Evolutionary conservation across 2,888 invertebrate species (phyloP), one percentile per base, ranked within the genome.

Genomic region (Sepiola atlantica): DNA sequence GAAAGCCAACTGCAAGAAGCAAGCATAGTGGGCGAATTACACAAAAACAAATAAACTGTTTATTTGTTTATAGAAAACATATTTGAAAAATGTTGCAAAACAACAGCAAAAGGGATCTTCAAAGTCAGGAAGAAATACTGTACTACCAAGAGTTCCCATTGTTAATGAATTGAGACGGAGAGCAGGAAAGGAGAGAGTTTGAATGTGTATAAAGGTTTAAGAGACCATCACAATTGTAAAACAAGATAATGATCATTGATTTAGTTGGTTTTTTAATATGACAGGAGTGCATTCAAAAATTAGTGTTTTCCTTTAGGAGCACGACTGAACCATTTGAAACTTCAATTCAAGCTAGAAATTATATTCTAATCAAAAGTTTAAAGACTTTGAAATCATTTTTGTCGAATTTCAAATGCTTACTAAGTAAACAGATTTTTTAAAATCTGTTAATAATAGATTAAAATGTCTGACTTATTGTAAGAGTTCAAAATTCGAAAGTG

Each of bases 1-100:
- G 92, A 45, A 92, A 92, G 92, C 92, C 54, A 92, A 92, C 54
- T 24, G 92, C 92, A 92, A 92, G 35, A 92, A 92, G 92, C 92
- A 92, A 92, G 92, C 92, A 45, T 8, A 28, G 92, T 92, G 92
- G 35, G 45, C 54, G 45, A 77, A 77, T 77, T 77, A 77, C 77
- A 92, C 92, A 92, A 92, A 35, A 91, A 45, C 28, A n/a, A n/a
- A n/a, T 14, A 32, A 32, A 32, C 77, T 77, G 32, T 16, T 32
- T 14, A 77, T 32, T n/a, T 77, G 77, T 77, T 77, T 77, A 77
- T 77, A 1, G 77, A 35, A 92, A 92, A 28, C 35, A 91, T 45
- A 92, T 92, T 54, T 45, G 45, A 92, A 92, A 92, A 92, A n/a
- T 45, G n/a, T 92, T 92, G 92, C 92, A 92, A 92, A 54, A 92